Evolutionary conservation across 2,113 vertebrate genomes (phyloP).

Genomic region (Tor tambroides): DNA sequence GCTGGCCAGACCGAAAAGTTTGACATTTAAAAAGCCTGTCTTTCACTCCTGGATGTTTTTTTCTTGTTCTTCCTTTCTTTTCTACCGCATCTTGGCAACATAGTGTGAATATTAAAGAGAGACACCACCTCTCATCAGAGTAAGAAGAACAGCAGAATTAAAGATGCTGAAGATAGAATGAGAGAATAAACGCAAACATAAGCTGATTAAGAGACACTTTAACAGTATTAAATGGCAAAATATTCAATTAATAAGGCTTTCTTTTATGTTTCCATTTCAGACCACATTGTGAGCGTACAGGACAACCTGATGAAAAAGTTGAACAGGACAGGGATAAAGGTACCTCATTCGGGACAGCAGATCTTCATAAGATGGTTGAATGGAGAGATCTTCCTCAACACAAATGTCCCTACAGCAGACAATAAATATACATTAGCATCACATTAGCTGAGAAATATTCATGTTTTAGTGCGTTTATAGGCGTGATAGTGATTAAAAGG

Average conservation of each 20-base stretch:
- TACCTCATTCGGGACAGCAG: conserved; percentile 86
- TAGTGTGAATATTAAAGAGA: conserved; percentile 3
- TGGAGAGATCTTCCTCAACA: conserved; percentile 87
- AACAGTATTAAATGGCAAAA: not conserved
- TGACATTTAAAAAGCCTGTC: not conserved
- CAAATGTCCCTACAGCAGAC: conserved; percentile 84
- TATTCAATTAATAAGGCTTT: not conserved
- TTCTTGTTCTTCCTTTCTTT: not conserved
- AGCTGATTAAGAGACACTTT: not conserved
- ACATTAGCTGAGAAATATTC: not conserved
- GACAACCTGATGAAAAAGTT: no score
- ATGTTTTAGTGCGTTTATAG: not conserved
- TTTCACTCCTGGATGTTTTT: not conserved
- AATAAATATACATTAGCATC: not conserved
- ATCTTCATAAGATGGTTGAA: conserved; percentile 83
- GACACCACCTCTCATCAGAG: not conserved
- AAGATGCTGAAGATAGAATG: not conserved
- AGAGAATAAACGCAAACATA: not conserved
- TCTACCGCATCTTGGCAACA: not conserved
- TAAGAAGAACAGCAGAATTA: not conserved
- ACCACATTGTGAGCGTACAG: not conserved
- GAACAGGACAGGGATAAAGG: no score
- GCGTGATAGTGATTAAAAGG: not conserved
- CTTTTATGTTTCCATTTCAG: not conserved
- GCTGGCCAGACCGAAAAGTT: not conserved